These are phyloP conservation scores for Rhipidura dahli DNA, from an alignment of 2,113 vertebrate genomes.

Conservation along the genomic window DNA sequence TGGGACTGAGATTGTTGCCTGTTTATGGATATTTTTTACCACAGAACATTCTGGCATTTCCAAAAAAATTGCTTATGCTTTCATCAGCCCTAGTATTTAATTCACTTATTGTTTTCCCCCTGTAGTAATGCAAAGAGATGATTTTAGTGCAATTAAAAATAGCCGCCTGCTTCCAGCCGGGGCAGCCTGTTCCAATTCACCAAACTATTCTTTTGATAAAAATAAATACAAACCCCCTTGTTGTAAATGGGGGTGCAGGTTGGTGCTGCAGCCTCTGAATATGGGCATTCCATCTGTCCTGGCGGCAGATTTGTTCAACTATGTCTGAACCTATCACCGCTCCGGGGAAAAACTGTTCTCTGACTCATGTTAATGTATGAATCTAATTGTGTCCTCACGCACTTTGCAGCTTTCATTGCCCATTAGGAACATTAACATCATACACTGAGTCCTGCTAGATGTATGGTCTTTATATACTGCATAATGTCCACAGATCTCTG, in stretches of 20 bases:
- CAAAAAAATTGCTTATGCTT: neutral
- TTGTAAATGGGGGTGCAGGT: neutral
- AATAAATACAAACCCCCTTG: neutral
- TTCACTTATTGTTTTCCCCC: neutral
- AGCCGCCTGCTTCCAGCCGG: rapidly evolving
- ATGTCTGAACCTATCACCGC: constrained; percentile 51
- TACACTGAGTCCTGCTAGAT: constrained; percentile 45
- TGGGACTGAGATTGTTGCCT: neutral
- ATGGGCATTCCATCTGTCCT: constrained; percentile 55
- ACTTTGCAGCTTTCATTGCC: constrained; percentile 46
- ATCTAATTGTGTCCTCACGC: constrained; percentile 43
- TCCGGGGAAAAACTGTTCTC: constrained; percentile 52
- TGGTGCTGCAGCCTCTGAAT: constrained; percentile 25
- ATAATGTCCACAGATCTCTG: constrained; percentile 68
- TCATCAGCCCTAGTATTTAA: neutral
- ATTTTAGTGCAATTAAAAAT: neutral
- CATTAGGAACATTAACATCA: constrained; percentile 65
- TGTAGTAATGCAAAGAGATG: neutral
- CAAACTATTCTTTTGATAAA: neutral
- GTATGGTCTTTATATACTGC: constrained; percentile 25
- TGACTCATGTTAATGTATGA: constrained; percentile 67
- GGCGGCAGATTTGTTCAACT: constrained; percentile 45
- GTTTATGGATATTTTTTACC: neutral
- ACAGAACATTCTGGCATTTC: neutral
- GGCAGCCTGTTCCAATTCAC: neutral